phyloP scores from a whole-genome alignment of 1,140 invertebrate genomes.

The Sinonovacula constricta region DNA sequence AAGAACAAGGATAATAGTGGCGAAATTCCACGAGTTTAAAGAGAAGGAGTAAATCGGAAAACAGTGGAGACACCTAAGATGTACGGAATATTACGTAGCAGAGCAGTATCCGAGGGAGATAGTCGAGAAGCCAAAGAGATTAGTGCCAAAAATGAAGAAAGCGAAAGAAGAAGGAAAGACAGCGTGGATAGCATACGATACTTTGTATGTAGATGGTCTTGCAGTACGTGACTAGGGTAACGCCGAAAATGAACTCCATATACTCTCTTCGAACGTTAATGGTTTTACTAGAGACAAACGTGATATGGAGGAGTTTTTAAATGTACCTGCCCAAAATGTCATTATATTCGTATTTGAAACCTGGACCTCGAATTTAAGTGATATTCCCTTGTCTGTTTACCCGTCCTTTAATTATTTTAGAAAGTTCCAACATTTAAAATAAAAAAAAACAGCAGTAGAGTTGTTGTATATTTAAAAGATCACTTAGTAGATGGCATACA shows the following conservation, averaged over 20 bases:
- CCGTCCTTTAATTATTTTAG: slow-evolving; percentile 23
- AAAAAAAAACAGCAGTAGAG: not conserved
- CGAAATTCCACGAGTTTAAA: too few relatives aligned
- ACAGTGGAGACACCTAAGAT: not conserved
- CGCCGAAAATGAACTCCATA: too few relatives aligned
- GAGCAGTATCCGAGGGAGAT: slow-evolving; percentile 19
- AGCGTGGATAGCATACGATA: too few relatives aligned
- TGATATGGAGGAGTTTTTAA: not conserved
- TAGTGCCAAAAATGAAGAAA: slow-evolving; percentile 14
- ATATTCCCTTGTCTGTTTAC: not conserved
- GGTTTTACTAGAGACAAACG: too few relatives aligned
- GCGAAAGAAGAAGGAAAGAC: not conserved
- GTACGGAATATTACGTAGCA: not conserved
- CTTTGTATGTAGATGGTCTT: slow-evolving; percentile 12
- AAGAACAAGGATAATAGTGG: too few relatives aligned
- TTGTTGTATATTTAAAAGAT: too few relatives aligned
- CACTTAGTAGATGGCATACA: too few relatives aligned
- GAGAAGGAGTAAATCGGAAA: too few relatives aligned
- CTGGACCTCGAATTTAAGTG: slow-evolving; percentile 12
- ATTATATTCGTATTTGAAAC: slow-evolving; percentile 23
- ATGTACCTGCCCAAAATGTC: slow-evolving; percentile 4
- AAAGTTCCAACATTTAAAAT: slow-evolving; percentile 11
- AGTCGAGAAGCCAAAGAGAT: not conserved
- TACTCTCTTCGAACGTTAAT: not conserved
- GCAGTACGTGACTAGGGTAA: not conserved